Base-by-base conservation (phyloP, 2,113 vertebrate species). In the Megaleporinus macrocephalus region DNA sequence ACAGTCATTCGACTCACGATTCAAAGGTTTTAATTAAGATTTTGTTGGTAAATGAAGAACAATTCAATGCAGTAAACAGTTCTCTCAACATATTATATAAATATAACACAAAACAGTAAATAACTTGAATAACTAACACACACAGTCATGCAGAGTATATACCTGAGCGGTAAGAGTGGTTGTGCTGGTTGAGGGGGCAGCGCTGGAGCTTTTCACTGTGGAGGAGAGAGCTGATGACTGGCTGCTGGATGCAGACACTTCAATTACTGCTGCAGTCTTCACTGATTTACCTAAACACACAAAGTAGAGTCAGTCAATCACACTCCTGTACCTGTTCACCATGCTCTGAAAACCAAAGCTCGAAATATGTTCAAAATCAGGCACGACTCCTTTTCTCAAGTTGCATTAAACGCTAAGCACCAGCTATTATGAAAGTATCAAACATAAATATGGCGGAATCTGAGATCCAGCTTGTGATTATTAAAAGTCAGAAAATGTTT, bases 131-230 rank as follows among this genome's bases (percentile, higher is more conserved):
- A 51, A 16, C 49, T 14, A 29, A 68, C 57, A 68, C 66, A 5
- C 66, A 24, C n/a, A 49, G 44, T 69, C 36, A 36, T 7, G 7
- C 36, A 36, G 3, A 36, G 24, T 12, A 36, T 12, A 18, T 44
- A 70, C 72, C 82, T 62, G 82, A 57, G 74, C 62, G 61, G 57
- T 83, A 51, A 49, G 41, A 24, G 81, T 29, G 51, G 15, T 41
- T 20, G 30, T 69, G 61, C 88, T 81, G 44, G 90, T 82, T 81
- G 87, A 78, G 68, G 81, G 78, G 0, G 73, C 85, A 13, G 73
- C 61, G 74, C 81, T 86, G 89, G 77, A 86, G 71, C 87, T 86
- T 92, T 93, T 93, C 84, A 90, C 91, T 90, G 86, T 72, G 20
- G 81, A 90, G 2, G 72, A 71, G n/a, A 29, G 47, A 59, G 49